Evolutionary conservation across 2,113 vertebrate species (phyloP).

Genomic region (Sylvilagus bachmani): DNA sequence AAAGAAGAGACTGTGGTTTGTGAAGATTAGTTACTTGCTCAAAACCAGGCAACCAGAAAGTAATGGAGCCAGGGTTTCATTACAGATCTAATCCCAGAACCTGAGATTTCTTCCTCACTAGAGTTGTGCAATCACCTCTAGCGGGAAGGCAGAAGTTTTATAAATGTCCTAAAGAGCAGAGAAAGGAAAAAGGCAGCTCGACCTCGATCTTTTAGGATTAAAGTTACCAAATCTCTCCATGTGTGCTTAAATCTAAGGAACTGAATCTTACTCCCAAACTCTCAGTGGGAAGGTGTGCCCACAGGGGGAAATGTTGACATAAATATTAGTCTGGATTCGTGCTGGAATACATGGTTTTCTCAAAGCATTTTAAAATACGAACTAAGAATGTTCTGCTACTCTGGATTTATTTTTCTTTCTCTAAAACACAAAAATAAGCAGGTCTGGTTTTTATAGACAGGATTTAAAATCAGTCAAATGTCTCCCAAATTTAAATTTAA

Average conservation of each 20-base stretch:
- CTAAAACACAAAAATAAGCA: conserved; percentile 63
- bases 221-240: conserved; percentile 62
- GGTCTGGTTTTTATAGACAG: neutral
- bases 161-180: neutral
- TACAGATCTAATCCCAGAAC: neutral
- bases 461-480: conserved; percentile 59
- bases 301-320: conserved; percentile 29
- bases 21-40: neutral
- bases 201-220: conserved; percentile 35
- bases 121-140: neutral
- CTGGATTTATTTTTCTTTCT: conserved; percentile 71
- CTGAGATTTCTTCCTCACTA: neutral
- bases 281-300: conserved; percentile 45
- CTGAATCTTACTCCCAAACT: conserved; percentile 66
- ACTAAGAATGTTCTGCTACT: conserved; percentile 48
- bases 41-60: neutral
- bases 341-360: conserved; percentile 41
- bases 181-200: conserved; percentile 44
- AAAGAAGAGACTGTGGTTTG: neutral
- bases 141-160: conserved; percentile 31
- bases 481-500: conserved; percentile 48
- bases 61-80: neutral
- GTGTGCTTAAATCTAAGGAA: conserved; percentile 60
- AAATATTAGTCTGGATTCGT: conserved; percentile 57
- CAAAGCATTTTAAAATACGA: conserved; percentile 50